phyloP scores from a whole-genome alignment of 2,888 invertebrate genomes.

The Lasioglossum lativentre region DNA sequence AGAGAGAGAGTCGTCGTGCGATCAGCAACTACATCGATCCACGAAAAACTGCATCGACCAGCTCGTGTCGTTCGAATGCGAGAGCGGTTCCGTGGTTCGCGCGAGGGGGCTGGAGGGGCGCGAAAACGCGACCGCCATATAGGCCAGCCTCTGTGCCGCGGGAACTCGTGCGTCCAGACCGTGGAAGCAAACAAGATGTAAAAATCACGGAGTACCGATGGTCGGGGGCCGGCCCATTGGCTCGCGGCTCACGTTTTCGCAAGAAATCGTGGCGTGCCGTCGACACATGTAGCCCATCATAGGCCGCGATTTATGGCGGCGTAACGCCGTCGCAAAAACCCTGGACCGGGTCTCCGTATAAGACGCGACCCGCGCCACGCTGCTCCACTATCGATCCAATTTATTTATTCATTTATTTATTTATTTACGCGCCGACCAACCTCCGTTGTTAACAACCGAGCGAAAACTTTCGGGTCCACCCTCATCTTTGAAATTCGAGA shows the following conservation, averaged over 20 bases:
- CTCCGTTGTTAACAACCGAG: not conserved
- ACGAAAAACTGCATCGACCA: conserved; percentile 59
- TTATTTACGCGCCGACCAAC: not conserved
- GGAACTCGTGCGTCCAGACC: conserved; percentile 37
- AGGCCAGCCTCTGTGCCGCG: conserved; percentile 48
- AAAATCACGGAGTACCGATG: conserved; percentile 74
- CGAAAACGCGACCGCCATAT: conserved; percentile 62
- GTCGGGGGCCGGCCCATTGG: conserved; percentile 70
- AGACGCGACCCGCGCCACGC: conserved; percentile 73
- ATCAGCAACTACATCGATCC: conserved; percentile 50
- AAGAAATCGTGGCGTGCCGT: conserved; percentile 83
- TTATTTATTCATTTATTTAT: conserved; percentile 71
- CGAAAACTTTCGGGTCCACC: not conserved
- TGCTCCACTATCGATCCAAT: conserved; percentile 78
- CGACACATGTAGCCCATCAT: conserved; percentile 84
- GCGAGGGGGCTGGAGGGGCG: conserved; percentile 30
- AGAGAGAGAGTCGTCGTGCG: conserved; percentile 15
- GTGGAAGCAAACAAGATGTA: conserved; percentile 79
- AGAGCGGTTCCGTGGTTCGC: conserved; percentile 22
- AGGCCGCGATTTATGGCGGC: conserved; percentile 83
- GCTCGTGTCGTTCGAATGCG: conserved; percentile 43
- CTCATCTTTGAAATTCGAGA: not conserved
- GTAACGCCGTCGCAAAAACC: conserved; percentile 81
- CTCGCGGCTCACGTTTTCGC: conserved; percentile 83
- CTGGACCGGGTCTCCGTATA: conserved; percentile 75